Conservation (phyloP, 2,797 vertebrate genomes). For the Sciaenops ocellatus region DNA sequence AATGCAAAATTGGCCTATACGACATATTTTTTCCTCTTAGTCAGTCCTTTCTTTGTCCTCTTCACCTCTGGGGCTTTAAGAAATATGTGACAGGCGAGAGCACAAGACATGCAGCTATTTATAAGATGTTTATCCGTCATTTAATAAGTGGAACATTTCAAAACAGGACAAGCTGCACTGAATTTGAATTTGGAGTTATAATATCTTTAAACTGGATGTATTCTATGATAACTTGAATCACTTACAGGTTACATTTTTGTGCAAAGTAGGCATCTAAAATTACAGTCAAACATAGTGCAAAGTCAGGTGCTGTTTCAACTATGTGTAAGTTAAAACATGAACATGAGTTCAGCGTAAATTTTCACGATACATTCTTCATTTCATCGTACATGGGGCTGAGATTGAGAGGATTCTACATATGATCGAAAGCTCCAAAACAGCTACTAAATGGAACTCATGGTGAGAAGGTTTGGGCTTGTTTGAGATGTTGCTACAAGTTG, state of each 20-base stretch:
- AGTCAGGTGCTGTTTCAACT: background rate
- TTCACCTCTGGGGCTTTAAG: background rate
- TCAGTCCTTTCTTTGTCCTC: conserved; percentile 7
- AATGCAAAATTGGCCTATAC: background rate
- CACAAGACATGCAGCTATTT: conserved; percentile 4
- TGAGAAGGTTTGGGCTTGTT: background rate
- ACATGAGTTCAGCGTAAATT: background rate
- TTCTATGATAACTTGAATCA: background rate
- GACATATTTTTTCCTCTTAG: background rate
- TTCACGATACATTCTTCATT: background rate
- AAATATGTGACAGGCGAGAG: background rate
- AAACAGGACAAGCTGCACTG: background rate
- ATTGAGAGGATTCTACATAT: background rate
- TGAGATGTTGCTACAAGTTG: background rate
- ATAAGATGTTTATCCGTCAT: background rate
- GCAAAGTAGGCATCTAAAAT: background rate
- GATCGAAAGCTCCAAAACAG: background rate
- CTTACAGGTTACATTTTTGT: background rate
- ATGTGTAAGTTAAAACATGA: background rate
- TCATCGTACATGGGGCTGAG: background rate
- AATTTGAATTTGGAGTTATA: conserved; percentile 2
- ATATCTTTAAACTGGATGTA: conserved; percentile 2
- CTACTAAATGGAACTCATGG: background rate
- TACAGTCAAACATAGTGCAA: background rate
- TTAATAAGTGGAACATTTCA: background rate